Conservation (phyloP, 2,888 invertebrate genomes). For the Stratiomys singularior region DNA sequence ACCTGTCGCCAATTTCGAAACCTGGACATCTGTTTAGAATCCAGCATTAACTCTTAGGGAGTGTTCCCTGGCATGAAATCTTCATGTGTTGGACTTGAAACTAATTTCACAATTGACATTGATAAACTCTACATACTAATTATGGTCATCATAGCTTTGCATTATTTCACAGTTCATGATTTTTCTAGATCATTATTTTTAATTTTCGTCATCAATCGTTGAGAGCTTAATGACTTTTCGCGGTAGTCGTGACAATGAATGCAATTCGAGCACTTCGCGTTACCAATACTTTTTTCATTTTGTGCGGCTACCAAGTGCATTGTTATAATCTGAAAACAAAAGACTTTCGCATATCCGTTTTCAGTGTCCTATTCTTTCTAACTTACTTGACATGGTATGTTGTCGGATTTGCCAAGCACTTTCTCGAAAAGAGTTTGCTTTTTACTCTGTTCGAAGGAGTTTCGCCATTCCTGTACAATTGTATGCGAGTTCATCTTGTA, state of each 20-base stretch:
- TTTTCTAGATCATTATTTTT: background rate
- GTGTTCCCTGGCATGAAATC: too few relatives aligned
- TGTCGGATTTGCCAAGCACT: slow-evolving; percentile 40
- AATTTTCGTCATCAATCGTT: background rate
- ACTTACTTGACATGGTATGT: slow-evolving; percentile 53
- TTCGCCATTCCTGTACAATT: slow-evolving; percentile 46
- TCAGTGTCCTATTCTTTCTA: slow-evolving; percentile 53
- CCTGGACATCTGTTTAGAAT: too few relatives aligned
- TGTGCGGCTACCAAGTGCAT: slow-evolving; percentile 56
- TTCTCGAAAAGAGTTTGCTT: slow-evolving; percentile 28
- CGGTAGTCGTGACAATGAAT: slow-evolving; percentile 54
- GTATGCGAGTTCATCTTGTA: slow-evolving; percentile 43
- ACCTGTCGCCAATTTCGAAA: too few relatives aligned
- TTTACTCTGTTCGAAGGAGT: slow-evolving; percentile 22
- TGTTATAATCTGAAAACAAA: slow-evolving; percentile 53
- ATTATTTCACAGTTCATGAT: slow-evolving; percentile 13
- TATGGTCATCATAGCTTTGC: too few relatives aligned
- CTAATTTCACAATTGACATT: too few relatives aligned
- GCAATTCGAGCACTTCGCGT: slow-evolving; percentile 55
- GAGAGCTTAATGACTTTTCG: background rate
- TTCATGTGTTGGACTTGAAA: too few relatives aligned
- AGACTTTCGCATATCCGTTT: slow-evolving; percentile 54
- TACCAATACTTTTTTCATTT: slow-evolving; percentile 54
- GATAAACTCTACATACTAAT: too few relatives aligned
- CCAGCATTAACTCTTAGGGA: too few relatives aligned